A percentile compares a stretch with the other conserved stretches of the same genome.
Evolutionary conservation across 2,113 vertebrate species (phyloP).

Genomic region (Hydropotes inermis): DNA sequence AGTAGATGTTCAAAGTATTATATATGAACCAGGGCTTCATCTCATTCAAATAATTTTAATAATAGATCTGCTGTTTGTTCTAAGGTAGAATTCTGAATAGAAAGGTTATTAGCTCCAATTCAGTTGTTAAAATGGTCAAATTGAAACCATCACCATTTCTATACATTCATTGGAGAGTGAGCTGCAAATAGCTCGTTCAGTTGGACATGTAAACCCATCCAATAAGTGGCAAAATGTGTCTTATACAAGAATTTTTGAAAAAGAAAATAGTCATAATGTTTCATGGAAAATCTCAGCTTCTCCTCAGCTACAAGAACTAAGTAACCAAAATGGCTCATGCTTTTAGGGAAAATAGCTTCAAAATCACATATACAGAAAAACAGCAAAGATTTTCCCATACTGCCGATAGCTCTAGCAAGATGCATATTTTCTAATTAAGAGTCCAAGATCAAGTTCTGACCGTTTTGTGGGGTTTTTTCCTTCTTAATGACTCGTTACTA

Average conservation of each 20-base stretch:
- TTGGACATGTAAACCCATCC: neutral
- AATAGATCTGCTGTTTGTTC: neutral
- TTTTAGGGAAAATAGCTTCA: slow-evolving; percentile 11
- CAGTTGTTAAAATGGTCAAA: slow-evolving; percentile 6
- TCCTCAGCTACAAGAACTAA: neutral
- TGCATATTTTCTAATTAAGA: neutral
- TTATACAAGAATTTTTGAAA: neutral
- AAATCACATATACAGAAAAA: neutral
- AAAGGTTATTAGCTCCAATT: neutral
- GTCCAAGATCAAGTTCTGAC: neutral
- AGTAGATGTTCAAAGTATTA: neutral
- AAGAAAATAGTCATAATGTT: neutral
- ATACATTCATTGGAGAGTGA: neutral
- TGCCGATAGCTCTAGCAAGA: neutral
- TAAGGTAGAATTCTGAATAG: neutral
- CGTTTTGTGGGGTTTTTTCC: neutral
- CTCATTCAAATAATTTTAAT: slow-evolving; percentile 6
- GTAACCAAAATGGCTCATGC: neutral
- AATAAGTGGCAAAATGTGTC: neutral
- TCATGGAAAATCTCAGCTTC: neutral
- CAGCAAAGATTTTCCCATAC: neutral
- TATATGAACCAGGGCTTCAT: neutral
- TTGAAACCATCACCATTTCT: neutral
- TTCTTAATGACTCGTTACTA: neutral
- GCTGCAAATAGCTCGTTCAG: neutral